These are phyloP conservation scores for Orthosia incerta DNA, from an alignment of 2,888 invertebrate genomes.

Conservation along the genomic window DNA sequence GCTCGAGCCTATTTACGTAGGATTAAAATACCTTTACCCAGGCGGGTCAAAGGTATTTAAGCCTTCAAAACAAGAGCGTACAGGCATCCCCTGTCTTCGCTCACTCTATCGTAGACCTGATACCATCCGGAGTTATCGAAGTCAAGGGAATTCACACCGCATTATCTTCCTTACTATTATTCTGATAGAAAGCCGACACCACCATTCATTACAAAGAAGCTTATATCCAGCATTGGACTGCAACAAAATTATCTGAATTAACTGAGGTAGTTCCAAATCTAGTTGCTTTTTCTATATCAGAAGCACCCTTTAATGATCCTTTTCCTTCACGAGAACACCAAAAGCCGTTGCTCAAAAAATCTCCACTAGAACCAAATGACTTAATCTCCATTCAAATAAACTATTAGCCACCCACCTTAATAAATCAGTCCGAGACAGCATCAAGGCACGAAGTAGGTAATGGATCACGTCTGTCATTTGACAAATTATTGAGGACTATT, in stretches of 20 bases:
- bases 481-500: constrained; percentile 60
- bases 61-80: no score
- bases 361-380: not conserved
- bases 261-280: not conserved
- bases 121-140: no score
- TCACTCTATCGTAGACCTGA: no score
- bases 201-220: no score
- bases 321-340: not conserved
- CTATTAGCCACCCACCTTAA: constrained; percentile 32
- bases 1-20: no score
- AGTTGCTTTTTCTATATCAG: no score
- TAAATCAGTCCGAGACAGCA: constrained; percentile 52
- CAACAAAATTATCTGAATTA: not conserved
- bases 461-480: constrained; percentile 54
- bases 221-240: not conserved
- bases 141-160: no score
- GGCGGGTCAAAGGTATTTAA: no score
- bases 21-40: no score
- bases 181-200: not conserved
- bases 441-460: constrained; percentile 55
- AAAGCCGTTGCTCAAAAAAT: not conserved
- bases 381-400: constrained; percentile 16
- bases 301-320: not conserved
- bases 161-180: no score
- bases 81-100: no score